phyloP scores from a whole-genome alignment of 1,140 invertebrate species.

The Calosoma granatense region DNA sequence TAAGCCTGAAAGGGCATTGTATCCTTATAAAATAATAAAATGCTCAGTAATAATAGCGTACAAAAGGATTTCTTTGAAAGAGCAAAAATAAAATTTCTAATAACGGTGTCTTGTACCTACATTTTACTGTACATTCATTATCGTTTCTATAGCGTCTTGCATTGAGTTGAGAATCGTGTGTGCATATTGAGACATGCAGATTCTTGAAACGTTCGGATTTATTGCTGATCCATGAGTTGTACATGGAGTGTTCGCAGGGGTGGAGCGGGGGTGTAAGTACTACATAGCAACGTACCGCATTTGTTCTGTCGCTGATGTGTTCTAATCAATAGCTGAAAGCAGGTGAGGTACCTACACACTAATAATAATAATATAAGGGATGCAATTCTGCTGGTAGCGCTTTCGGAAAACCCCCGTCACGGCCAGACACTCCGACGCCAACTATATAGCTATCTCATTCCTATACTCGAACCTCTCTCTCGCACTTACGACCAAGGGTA shows the following conservation, averaged over 20 bases:
- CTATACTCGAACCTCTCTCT: background rate
- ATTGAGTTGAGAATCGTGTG: background rate
- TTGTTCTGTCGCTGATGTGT: slow-evolving; percentile 2
- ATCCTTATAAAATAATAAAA: no score
- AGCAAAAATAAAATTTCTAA: slow-evolving; percentile 6
- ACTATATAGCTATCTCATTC: no score
- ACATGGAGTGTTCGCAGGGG: background rate
- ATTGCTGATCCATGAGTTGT: background rate
- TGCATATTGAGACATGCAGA: background rate
- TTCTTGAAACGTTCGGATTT: background rate
- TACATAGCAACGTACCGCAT: background rate
- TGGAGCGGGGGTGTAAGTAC: background rate
- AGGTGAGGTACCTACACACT: background rate
- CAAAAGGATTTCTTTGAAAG: slow-evolving; percentile 2
- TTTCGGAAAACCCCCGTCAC: background rate
- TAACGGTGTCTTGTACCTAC: background rate
- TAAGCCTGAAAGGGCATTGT: no score
- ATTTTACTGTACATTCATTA: slow-evolving; percentile 1
- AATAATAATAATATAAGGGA: background rate
- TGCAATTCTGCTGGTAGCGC: background rate
- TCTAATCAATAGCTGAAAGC: background rate
- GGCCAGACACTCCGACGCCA: background rate
- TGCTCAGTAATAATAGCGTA: no score
- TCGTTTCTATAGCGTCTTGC: background rate
- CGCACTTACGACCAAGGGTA: background rate